Conservation (phyloP, 2,113 vertebrate genomes). For the Coregonus clupeaformis region DNA sequence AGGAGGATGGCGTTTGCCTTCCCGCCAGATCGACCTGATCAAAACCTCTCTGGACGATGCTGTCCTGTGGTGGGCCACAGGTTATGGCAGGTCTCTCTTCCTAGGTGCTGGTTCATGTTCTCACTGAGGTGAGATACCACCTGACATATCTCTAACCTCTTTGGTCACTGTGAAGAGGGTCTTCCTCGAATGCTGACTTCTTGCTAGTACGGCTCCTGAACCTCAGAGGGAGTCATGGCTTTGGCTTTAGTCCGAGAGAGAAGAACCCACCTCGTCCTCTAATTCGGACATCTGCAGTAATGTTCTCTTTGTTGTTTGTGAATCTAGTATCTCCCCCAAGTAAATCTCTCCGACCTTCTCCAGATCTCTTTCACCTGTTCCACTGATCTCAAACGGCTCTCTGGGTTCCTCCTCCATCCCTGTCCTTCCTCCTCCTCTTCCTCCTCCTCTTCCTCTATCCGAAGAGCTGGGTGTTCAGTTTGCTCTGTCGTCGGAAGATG, state of each 20-base stretch:
- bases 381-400: slow-evolving; percentile 81
- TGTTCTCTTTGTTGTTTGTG: slow-evolving; percentile 13
- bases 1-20: slow-evolving; percentile 67
- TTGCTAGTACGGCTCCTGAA: slow-evolving; percentile 58
- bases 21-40: slow-evolving; percentile 62
- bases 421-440: slow-evolving; percentile 25
- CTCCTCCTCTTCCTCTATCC: slow-evolving; percentile 64
- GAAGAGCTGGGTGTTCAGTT: slow-evolving; percentile 72
- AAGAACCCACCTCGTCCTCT: slow-evolving; percentile 70
- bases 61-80: slow-evolving; percentile 53
- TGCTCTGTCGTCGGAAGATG: slow-evolving; percentile 82
- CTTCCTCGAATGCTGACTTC: slow-evolving; percentile 68
- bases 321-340: slow-evolving; percentile 66
- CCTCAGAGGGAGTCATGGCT: slow-evolving; percentile 62
- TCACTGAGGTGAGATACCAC: slow-evolving; percentile 65
- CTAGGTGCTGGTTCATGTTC: slow-evolving; percentile 66
- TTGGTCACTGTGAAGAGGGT: slow-evolving; percentile 37
- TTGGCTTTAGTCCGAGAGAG: slow-evolving; percentile 75
- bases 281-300: slow-evolving; percentile 36
- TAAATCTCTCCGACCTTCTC: slow-evolving; percentile 84
- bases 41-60: slow-evolving; percentile 57
- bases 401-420: slow-evolving; percentile 73
- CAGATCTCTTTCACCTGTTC: slow-evolving; percentile 84
- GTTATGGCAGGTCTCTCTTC: slow-evolving; percentile 44
- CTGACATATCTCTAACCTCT: slow-evolving; percentile 58